Conservation (phyloP, 1,140 invertebrate species). For the Drosophila micromelanica region DNA sequence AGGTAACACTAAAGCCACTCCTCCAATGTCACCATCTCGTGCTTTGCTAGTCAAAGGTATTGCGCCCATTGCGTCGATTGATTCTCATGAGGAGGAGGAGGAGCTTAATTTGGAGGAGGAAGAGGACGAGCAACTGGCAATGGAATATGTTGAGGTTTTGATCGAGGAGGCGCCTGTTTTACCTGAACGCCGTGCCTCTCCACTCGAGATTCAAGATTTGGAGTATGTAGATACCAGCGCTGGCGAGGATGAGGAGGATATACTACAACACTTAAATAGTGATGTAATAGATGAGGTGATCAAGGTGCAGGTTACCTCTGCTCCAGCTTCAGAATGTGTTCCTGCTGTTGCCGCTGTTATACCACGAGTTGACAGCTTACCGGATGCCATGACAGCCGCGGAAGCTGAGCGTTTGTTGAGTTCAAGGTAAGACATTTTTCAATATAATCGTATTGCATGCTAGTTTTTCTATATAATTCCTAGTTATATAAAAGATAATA, state of each 20-base stretch:
- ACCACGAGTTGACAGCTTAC: conserved; percentile 76
- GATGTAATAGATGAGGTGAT: conserved; percentile 76
- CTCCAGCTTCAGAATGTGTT: background rate
- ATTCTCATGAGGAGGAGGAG: conserved; percentile 64
- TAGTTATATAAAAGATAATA: too few species aligned
- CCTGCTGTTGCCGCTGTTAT: conserved; percentile 25
- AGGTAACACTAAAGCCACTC: conserved; percentile 69
- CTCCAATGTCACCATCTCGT: conserved; percentile 69
- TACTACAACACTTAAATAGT: conserved; percentile 81
- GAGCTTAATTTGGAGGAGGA: conserved; percentile 29
- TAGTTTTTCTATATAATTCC: background rate
- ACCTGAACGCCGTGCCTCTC: conserved; percentile 60
- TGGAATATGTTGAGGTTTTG: conserved; percentile 55
- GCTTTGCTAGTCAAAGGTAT: conserved; percentile 60
- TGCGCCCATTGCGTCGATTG: conserved; percentile 75
- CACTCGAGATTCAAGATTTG: conserved; percentile 84
- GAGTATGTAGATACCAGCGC: conserved; percentile 86
- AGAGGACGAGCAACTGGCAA: conserved; percentile 58
- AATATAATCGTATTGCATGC: background rate
- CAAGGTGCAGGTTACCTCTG: conserved; percentile 54
- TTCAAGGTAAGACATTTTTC: conserved; percentile 87
- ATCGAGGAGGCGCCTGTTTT: conserved; percentile 60
- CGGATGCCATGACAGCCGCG: conserved; percentile 92
- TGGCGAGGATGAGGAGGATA: conserved; percentile 85
- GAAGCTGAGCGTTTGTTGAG: conserved; percentile 93